Evolutionary conservation across 1,140 invertebrate species (phyloP).

Genomic region (Mizuhopecten yessoensis): DNA sequence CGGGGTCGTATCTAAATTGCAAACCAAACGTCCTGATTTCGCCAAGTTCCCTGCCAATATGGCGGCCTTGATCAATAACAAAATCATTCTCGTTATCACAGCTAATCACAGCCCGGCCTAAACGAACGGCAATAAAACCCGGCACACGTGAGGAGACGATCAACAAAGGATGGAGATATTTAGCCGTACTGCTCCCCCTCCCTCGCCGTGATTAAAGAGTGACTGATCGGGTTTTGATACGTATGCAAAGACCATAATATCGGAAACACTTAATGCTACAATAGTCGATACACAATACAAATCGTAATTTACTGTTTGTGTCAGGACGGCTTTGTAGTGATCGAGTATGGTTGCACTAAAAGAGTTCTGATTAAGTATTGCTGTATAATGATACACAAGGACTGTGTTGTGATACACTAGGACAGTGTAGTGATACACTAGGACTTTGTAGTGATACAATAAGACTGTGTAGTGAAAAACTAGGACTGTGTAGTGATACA

Average conservation of each 20-base stretch:
- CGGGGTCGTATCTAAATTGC: slow-evolving; percentile 3
- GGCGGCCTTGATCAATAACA: not conserved
- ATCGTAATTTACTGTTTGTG: not conserved
- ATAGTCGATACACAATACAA: not conserved
- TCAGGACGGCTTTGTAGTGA: not conserved
- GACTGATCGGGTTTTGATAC: slow-evolving; percentile 37
- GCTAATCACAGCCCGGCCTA: not conserved
- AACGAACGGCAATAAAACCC: not conserved
- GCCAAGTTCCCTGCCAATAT: not conserved
- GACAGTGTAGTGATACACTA: too few species aligned
- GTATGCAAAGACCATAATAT: not conserved
- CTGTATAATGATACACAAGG: not conserved
- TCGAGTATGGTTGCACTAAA: not conserved
- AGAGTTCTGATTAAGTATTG: not conserved
- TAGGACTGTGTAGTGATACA: too few species aligned
- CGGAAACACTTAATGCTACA: not conserved
- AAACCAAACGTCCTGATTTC: not conserved
- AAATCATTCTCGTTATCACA: slow-evolving; percentile 1
- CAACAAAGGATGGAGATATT: not conserved
- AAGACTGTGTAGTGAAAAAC: too few species aligned
- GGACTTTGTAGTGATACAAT: too few species aligned
- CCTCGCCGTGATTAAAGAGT: not conserved
- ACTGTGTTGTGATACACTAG: too few species aligned
- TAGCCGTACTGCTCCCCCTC: not conserved
- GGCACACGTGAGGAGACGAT: not conserved